Evolutionary conservation across 2,113 vertebrate genomes (phyloP).

Genomic region (Gobio gobio): DNA sequence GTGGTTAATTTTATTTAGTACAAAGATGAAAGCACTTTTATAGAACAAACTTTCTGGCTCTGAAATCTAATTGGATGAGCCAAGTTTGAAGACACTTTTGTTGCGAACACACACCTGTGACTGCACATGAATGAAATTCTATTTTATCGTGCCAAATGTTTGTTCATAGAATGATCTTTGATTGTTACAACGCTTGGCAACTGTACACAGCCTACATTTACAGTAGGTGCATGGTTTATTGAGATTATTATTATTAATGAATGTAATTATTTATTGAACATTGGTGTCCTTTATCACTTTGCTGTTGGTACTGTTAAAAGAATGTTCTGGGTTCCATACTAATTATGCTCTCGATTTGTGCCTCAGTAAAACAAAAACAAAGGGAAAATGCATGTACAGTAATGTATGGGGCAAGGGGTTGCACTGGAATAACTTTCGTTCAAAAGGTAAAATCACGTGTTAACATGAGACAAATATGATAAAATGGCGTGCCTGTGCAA

Average conservation of each 20-base stretch:
- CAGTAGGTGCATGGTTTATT: neutral
- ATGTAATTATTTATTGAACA: conserved; percentile 3
- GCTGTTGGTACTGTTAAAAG: neutral
- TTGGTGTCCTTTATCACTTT: neutral
- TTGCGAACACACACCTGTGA: neutral
- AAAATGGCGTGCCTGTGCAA: neutral
- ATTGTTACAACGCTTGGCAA: neutral
- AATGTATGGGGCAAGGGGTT: neutral
- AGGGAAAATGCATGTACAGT: neutral
- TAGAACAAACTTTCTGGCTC: neutral
- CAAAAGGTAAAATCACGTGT: neutral
- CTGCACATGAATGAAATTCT: neutral
- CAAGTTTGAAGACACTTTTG: neutral
- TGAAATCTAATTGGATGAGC: neutral
- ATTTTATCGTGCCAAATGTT: neutral
- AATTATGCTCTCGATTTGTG: neutral
- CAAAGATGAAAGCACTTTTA: neutral
- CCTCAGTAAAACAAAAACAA: conserved; percentile 5
- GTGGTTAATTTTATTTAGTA: too few species aligned
- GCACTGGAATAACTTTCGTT: neutral
- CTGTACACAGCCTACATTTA: neutral
- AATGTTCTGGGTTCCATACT: neutral
- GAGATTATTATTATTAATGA: neutral
- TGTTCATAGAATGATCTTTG: neutral
- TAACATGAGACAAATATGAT: neutral